Evolutionary conservation across 2,113 vertebrate genomes (phyloP), one percentile per base, ranked within the genome.

Genomic region (Pterophyllum scalare): DNA sequence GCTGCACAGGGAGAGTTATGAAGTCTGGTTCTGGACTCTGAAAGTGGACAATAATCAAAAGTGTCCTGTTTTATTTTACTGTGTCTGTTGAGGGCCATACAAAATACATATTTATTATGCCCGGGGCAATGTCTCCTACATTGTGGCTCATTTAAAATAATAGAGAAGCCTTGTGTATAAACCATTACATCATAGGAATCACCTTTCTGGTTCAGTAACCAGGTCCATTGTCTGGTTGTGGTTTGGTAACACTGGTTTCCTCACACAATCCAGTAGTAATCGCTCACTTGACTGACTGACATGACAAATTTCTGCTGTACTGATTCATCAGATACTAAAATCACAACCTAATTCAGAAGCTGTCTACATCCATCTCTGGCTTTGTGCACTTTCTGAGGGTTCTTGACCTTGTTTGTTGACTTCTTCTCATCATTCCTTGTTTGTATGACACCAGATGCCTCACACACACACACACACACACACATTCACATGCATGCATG

Each of bases 401-500:
- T 91, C 92, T 93, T 95, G 92, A 94, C 93, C 92, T 90, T 91
- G 91, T 94, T 93, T 93, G 93, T 93, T 93, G 88, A 94, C 92
- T 93, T 91, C 82, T 91, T 86, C 92, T 91, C 87, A 91, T 94
- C 93, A 84, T 81, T 84, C 79, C 40, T 79, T 90, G 87, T 91
- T 91, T 91, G 88, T 80, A 80, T 90, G 87, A 91, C 89, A 91
- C 86, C 83, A 89, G 91, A 92, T 92, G 88, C 81, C 82, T 84
- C 79, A 57, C 77, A 61, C 79, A 35, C n/a, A 38, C 33, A 61
- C 96, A 95, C 95, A 96, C 38, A 89, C 31, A 70, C 84, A 84
- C 83, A 83, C 77, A 79, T 84, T 82, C 89, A 77, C 88, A 88
- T 78, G 74, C 89, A 81, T 86, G 76, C 87, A 88, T 87, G 60